Evolutionary conservation across 2,888 invertebrate species (phyloP).

Genomic region (Caenorhabditis parvicauda): DNA sequence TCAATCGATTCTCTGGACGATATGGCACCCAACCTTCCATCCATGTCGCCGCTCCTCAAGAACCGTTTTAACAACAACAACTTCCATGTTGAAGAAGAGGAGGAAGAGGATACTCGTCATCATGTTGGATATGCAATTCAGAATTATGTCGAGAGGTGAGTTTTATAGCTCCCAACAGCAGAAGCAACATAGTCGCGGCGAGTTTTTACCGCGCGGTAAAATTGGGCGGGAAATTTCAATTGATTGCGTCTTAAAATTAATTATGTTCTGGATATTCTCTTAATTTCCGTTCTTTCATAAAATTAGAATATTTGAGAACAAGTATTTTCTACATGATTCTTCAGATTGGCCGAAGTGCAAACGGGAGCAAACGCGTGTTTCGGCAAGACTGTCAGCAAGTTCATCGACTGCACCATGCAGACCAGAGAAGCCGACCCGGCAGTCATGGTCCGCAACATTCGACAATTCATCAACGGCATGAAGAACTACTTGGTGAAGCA

Average conservation of each 20-base stretch:
- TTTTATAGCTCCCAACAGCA: no score
- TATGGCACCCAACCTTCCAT: conserved; percentile 28
- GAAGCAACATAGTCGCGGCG: no score
- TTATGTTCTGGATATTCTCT: no score
- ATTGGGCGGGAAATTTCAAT: neutral
- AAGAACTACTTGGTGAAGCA: conserved; percentile 95
- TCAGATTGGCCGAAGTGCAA: conserved; percentile 25
- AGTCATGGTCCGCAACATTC: conserved; percentile 54
- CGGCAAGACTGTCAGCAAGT: conserved; percentile 46
- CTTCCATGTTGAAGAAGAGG: conserved; percentile 1
- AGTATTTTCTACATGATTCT: no score
- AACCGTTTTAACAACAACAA: no score
- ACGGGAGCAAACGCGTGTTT: conserved; percentile 43
- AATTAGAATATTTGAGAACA: no score
- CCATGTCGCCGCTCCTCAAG: conserved; percentile 28
- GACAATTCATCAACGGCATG: conserved; percentile 89
- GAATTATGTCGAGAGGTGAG: conserved; percentile 38
- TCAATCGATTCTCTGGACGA: conserved; percentile 34
- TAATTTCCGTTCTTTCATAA: no score
- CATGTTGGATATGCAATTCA: conserved; percentile 36
- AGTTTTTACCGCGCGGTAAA: no score
- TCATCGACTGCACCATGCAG: conserved; percentile 56
- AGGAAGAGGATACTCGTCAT: conserved; percentile 9
- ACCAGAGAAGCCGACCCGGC: conserved; percentile 55
- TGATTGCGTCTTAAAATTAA: no score